These are phyloP conservation scores for Microdon myrmicae DNA, from an alignment of 2,888 invertebrate species.

Conservation along the genomic window DNA sequence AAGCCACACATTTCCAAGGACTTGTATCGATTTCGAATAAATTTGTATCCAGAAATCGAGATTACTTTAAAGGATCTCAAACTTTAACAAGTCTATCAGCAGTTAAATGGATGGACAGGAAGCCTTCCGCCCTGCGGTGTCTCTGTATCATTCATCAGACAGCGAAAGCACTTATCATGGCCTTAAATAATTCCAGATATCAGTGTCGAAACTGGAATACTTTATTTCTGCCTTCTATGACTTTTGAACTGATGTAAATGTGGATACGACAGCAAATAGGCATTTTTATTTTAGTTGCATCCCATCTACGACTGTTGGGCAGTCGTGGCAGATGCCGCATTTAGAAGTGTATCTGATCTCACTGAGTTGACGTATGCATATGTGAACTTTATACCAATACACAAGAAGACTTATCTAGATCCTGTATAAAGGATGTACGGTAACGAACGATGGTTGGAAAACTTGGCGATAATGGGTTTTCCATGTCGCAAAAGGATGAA, in stretches of 20 bases:
- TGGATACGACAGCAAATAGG: not conserved
- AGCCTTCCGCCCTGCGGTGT: constrained; percentile 1
- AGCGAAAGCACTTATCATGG: constrained; percentile 43
- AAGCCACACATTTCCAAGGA: constrained; percentile 13
- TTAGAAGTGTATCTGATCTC: constrained; percentile 17
- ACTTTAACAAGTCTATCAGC: constrained; percentile 29
- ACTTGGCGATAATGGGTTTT: constrained; percentile 63
- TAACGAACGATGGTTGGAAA: too few species aligned
- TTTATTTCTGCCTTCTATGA: constrained; percentile 1
- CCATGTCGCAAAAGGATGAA: constrained; percentile 61
- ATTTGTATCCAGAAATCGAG: constrained; percentile 43
- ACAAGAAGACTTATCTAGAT: not conserved
- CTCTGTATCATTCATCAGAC: constrained; percentile 38
- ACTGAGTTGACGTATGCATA: constrained; percentile 36
- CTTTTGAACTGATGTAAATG: constrained; percentile 1
- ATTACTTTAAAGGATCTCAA: constrained; percentile 26
- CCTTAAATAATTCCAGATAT: constrained; percentile 49
- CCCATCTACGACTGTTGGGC: constrained; percentile 1
- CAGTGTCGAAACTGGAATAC: constrained; percentile 34
- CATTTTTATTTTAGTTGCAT: constrained; percentile 16
- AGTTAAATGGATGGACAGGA: constrained; percentile 15
- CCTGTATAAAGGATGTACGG: too few species aligned
- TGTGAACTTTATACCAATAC: constrained; percentile 20
- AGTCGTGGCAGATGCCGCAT: constrained; percentile 10
- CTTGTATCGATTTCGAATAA: constrained; percentile 44